phyloP scores from a whole-genome alignment of 2,113 vertebrate species.

The Neomonachus schauinslandi region DNA sequence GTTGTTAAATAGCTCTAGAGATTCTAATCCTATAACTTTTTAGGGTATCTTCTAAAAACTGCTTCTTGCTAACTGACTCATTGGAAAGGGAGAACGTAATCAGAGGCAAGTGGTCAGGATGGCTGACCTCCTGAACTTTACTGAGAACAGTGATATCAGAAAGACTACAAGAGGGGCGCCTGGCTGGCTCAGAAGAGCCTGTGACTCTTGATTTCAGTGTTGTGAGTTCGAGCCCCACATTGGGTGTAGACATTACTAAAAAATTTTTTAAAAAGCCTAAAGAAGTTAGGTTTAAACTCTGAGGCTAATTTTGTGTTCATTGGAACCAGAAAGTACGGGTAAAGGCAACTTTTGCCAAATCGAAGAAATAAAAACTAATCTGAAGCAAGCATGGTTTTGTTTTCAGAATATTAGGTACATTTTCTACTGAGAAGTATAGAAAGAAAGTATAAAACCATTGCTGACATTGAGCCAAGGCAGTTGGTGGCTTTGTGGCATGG shows the following conservation, averaged over 20 bases:
- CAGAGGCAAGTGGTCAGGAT: not conserved
- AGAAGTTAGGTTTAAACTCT: not conserved
- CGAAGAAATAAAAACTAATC: conserved; percentile 71
- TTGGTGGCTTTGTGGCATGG: conserved; percentile 73
- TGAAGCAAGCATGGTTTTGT: conserved; percentile 53
- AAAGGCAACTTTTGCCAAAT: conserved; percentile 43
- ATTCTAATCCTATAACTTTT: not conserved
- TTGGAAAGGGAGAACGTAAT: not conserved
- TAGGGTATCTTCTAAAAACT: not conserved
- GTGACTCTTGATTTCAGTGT: not conserved
- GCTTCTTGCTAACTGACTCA: not conserved
- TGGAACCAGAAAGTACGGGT: conserved; percentile 48
- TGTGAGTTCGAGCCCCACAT: not conserved
- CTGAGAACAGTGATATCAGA: not conserved
- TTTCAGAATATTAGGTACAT: conserved; percentile 63
- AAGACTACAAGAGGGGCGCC: not conserved
- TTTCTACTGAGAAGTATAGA: conserved; percentile 66
- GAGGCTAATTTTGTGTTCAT: conserved; percentile 26
- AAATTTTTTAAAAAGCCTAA: not conserved
- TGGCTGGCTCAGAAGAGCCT: not conserved
- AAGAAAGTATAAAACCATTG: conserved; percentile 58
- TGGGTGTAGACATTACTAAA: not conserved
- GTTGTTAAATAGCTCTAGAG: not conserved
- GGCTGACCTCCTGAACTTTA: not conserved
- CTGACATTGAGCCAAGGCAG: conserved; percentile 52